Percentiles rank a stretch among this genome's conserved stretches.
These are phyloP conservation scores for Rhineura floridana DNA, from an alignment of 2,113 vertebrate species.

Conservation along the genomic window DNA sequence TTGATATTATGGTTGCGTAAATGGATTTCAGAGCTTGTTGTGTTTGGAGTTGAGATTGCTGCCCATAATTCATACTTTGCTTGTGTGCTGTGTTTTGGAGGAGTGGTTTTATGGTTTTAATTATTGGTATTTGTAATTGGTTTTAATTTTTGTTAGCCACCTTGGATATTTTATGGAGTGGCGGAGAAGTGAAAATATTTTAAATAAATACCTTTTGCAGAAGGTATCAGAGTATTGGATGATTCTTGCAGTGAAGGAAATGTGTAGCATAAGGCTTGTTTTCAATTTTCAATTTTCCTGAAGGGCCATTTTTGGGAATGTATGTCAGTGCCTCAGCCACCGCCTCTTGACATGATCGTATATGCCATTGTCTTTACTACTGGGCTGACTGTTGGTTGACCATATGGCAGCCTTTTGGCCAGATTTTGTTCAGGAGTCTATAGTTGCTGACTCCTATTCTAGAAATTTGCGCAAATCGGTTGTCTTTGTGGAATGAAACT, in stretches of 20 bases:
- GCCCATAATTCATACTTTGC: background rate
- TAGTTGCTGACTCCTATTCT: background rate
- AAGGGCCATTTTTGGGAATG: background rate
- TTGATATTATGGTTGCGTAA: background rate
- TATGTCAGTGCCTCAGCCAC: background rate
- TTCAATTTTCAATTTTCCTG: background rate
- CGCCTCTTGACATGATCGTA: background rate
- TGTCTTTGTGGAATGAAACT: background rate
- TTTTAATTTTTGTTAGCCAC: background rate
- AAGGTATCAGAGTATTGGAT: background rate
- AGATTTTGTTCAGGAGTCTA: background rate
- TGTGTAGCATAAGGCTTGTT: background rate
- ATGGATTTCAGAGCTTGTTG: background rate
- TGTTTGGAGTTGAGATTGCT: background rate
- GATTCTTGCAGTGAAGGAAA: background rate
- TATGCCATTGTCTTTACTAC: background rate
- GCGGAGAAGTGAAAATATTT: background rate
- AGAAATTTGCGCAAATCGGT: background rate
- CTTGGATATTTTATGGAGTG: background rate
- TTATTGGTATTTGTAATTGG: background rate
- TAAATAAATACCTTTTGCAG: background rate
- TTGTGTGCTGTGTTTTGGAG: constrained; percentile 11
- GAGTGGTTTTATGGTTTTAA: background rate
- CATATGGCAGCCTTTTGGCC: background rate
- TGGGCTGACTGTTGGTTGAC: background rate